Evolutionary conservation across 2,113 vertebrate genomes (phyloP).

Genomic region (Pterocles burchelli): DNA sequence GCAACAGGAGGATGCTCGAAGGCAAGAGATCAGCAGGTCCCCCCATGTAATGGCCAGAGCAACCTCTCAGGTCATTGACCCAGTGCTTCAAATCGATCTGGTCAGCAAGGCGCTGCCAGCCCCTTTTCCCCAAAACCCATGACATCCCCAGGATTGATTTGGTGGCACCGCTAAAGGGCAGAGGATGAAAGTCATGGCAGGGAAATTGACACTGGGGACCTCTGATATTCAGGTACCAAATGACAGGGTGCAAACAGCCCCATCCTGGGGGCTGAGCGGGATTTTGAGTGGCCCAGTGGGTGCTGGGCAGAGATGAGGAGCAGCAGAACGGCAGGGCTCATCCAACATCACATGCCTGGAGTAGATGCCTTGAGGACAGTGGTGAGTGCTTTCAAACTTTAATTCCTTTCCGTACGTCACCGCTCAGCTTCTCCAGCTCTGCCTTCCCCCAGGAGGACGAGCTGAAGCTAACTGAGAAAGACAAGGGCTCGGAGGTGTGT

Average conservation of each 20-base stretch:
- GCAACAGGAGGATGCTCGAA: background rate
- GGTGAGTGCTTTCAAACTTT: constrained; percentile 4
- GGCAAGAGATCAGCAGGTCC: background rate
- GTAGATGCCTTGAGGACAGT: background rate
- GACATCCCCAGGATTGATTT: background rate
- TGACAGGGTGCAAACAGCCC: background rate
- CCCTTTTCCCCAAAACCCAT: rapidly evolving
- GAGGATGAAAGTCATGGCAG: background rate
- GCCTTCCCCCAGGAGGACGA: constrained; percentile 15
- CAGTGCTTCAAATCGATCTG: rapidly evolving
- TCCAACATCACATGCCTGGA: background rate
- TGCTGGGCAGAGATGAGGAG: background rate
- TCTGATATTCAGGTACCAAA: background rate
- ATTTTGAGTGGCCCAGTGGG: background rate
- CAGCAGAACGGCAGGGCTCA: background rate
- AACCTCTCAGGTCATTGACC: rapidly evolving
- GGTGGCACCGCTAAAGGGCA: background rate
- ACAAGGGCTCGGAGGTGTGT: constrained; percentile 35
- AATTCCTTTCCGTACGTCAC: constrained; percentile 36
- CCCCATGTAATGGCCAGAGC: background rate
- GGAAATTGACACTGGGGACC: background rate
- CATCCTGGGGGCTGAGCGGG: background rate
- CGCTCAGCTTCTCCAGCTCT: background rate
- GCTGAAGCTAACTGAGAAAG: constrained; percentile 52
- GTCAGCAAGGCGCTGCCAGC: background rate